A percentile compares a stretch with the other conserved stretches of the same genome.
phyloP scores from a whole-genome alignment of 1,140 invertebrate genomes.

The Meloidogyne hapla region DNA sequence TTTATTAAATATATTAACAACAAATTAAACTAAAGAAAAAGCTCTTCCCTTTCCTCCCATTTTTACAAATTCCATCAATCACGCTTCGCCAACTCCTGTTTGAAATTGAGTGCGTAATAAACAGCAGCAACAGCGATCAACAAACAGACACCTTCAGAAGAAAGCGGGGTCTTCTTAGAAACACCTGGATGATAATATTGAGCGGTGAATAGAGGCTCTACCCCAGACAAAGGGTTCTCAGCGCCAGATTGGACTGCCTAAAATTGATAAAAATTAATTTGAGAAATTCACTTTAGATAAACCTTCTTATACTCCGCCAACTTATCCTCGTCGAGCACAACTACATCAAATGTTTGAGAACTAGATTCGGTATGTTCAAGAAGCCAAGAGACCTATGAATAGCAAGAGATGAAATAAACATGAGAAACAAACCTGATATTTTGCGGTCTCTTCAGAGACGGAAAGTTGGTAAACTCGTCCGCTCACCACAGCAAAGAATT shows the following conservation, averaged over 20 bases:
- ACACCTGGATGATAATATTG: constrained; percentile 63
- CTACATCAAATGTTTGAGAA: constrained; percentile 57
- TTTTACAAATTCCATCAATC: background rate
- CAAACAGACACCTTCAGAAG: constrained; percentile 53
- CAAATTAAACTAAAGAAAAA: constrained; percentile 5
- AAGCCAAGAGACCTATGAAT: constrained; percentile 39
- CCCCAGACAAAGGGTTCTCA: constrained; percentile 37
- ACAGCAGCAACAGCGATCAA: constrained; percentile 45
- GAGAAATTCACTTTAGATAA: constrained; percentile 62
- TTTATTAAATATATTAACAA: constrained; percentile 5
- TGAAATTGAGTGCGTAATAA: constrained; percentile 47
- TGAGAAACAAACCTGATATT: constrained; percentile 51
- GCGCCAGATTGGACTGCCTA: constrained; percentile 66
- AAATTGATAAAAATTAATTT: constrained; percentile 21
- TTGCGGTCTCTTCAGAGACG: constrained; percentile 58
- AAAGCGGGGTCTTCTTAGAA: constrained; percentile 50
- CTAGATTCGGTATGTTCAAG: constrained; percentile 47
- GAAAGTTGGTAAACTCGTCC: constrained; percentile 50
- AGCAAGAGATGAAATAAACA: background rate
- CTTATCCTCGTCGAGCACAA: constrained; percentile 59
- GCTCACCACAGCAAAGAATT: constrained; percentile 55
- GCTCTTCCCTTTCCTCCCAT: background rate
- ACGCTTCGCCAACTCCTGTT: constrained; percentile 29
- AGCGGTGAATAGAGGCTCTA: constrained; percentile 65
- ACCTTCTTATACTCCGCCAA: constrained; percentile 52